Evolutionary conservation across 2,888 invertebrate genomes (phyloP).

Genomic region (Caenorhabditis zanzibari): DNA sequence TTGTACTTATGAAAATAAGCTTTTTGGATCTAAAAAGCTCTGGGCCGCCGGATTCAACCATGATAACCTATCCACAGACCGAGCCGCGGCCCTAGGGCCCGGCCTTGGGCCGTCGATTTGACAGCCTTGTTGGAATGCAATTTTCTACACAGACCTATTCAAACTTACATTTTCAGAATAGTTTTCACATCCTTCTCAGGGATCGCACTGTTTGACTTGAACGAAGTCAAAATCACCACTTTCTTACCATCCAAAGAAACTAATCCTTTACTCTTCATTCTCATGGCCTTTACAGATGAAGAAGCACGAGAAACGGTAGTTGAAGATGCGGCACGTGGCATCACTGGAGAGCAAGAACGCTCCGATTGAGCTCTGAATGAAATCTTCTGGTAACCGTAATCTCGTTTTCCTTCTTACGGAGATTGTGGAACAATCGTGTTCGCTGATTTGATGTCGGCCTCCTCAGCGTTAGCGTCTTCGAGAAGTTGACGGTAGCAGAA

Average conservation of each 20-base stretch:
- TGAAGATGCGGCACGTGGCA: neutral
- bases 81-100: too few species aligned
- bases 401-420: too few species aligned
- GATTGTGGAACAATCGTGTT: neutral
- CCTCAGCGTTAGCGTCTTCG: neutral
- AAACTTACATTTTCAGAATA: neutral
- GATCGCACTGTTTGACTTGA: neutral
- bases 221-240: conserved; percentile 4
- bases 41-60: too few species aligned
- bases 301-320: neutral
- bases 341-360: conserved; percentile 17
- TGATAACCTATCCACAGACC: too few species aligned
- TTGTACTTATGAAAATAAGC: too few species aligned
- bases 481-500: neutral
- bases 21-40: too few species aligned
- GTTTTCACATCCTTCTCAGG: neutral
- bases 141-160: neutral
- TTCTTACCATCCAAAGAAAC: conserved; percentile 4
- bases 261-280: neutral
- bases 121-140: too few species aligned
- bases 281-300: neutral
- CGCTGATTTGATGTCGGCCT: neutral
- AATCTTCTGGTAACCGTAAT: too few species aligned
- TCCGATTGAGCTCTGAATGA: neutral
- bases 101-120: too few species aligned